Base-by-base conservation (phyloP, 2,113 vertebrate genomes). In the Bostrychus sinensis region DNA sequence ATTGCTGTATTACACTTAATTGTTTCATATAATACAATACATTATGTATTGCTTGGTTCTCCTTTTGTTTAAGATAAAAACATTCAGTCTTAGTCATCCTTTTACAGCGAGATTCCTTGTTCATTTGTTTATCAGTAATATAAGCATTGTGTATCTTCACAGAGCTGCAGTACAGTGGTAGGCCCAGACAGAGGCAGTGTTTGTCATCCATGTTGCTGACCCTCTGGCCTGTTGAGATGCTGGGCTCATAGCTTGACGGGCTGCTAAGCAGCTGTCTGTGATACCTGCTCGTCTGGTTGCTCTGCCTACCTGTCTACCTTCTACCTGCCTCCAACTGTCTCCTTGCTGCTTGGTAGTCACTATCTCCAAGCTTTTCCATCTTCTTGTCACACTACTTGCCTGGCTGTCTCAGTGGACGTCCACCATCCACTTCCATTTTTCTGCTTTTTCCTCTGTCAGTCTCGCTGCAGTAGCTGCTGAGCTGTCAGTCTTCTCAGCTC, bases 141-240 rank as follows among this genome's bases (percentile, higher is more conserved):
- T 32, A 69, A 56, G 54, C 50, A 59, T 69, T 63, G 63, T 53
- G 54, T 1, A 5, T 66, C 43, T 34, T 38, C 34, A 36, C 54
- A 42, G 46, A 17, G 41, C 62, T 80, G 86, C 72, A 88, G 74
- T 90, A 68, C 57, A 19, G 0, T n/a, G 28, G 54, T 83, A 81
- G 75, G 83, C 84, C 89, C 91, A 86, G 82, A 66, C 70, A 80
- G 86, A 64, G 89, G 89, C 87, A 72, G 75, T 84, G 83, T 85
- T 81, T 51, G 28, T 78, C 77, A 83, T 76, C 50, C n/a, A 3
- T 79, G 69, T 43, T 16, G 4, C 56, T 80, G 75, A 78, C 76
- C 81, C 72, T 68, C 62, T 72, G 62, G 70, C 76, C 80, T 78
- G 89, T 90, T 90, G 75, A 74, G 85, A 91, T 89, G 85, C 88